Evolutionary conservation across 2,797 vertebrate species (phyloP), one percentile per base, ranked within the genome.

Genomic region (Fundulus diaphanus): DNA sequence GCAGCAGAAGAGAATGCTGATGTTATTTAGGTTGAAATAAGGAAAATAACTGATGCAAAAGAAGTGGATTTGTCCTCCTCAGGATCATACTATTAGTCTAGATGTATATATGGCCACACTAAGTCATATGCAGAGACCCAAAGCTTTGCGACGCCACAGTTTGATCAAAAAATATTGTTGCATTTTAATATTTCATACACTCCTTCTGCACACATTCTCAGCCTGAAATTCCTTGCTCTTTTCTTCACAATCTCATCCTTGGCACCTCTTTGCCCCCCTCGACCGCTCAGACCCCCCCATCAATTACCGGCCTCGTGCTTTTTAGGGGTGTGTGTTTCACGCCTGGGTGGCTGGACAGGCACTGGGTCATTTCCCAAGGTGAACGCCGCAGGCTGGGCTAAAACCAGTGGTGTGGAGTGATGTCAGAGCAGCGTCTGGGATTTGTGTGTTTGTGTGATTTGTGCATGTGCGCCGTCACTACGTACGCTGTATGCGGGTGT

Each of bases 361-460:
- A 88, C 78, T 33, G 91, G 89, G 92, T 93, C 90, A 92, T 94
- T 94, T 94, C 92, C 93, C 92, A 90, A 88, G 92, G 88, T 88
- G 89, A 87, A 86, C 85, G 79, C 87, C 77, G 79, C 82, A 90
- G 86, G 86, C 85, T 89, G 85, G 89, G 82, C 87, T 90, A 84
- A 82, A 89, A 86, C 86, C 84, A 68, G 73, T 80, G 88, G 90
- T 91, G 91, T 87, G 82, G 91, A 92, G 90, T 93, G 91, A 93
- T 93, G 90, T 93, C 88, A 92, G 89, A 76, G 78, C 69, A 11
- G 72, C 78, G 79, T 81, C 73, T 75, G 13, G 24, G 69, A 73
- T 79, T 67, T 84, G 82, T 83, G 86, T 80, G 13, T 76, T 70
- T 77, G n/a, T n/a, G n/a, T n/a, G n/a, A n/a, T n/a, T n/a, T n/a